Conservation (phyloP, 2,797 vertebrate genomes). For the Sebastes minor region DNA sequence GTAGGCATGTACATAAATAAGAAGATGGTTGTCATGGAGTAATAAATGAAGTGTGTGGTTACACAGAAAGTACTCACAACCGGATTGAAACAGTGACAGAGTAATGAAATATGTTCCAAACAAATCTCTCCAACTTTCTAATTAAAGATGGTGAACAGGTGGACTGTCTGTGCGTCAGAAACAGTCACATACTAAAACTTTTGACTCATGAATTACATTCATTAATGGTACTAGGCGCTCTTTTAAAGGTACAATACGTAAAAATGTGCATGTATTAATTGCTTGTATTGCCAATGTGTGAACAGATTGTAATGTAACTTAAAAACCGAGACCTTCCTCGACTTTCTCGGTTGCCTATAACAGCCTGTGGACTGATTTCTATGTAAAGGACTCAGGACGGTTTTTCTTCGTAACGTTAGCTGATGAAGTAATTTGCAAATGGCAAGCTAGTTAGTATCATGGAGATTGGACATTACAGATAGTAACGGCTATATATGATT, state of each 20-base stretch:
- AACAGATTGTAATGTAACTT: not conserved
- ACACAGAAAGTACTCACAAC: not conserved
- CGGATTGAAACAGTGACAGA: not conserved
- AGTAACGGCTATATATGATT: too few species aligned
- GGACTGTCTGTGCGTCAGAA: too few species aligned
- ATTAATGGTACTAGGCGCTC: not conserved
- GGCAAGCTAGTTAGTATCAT: too few species aligned
- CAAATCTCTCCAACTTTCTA: not conserved
- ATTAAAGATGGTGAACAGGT: not conserved
- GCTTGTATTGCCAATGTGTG: not conserved
- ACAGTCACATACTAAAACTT: not conserved
- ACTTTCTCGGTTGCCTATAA: not conserved
- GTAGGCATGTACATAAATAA: not conserved
- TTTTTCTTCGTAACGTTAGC: too few species aligned
- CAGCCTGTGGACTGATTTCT: too few species aligned
- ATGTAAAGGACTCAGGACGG: too few species aligned
- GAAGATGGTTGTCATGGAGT: not conserved
- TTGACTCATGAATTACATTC: not conserved
- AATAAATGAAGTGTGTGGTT: slow-evolving; percentile 7
- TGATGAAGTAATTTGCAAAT: too few species aligned
- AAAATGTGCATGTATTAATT: too few species aligned
- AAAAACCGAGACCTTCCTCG: not conserved
- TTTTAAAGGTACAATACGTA: too few species aligned
- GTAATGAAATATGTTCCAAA: not conserved
- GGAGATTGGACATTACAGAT: too few species aligned